Evolutionary conservation across 2,113 vertebrate genomes (phyloP).

Genomic region (Carassius carassius): DNA sequence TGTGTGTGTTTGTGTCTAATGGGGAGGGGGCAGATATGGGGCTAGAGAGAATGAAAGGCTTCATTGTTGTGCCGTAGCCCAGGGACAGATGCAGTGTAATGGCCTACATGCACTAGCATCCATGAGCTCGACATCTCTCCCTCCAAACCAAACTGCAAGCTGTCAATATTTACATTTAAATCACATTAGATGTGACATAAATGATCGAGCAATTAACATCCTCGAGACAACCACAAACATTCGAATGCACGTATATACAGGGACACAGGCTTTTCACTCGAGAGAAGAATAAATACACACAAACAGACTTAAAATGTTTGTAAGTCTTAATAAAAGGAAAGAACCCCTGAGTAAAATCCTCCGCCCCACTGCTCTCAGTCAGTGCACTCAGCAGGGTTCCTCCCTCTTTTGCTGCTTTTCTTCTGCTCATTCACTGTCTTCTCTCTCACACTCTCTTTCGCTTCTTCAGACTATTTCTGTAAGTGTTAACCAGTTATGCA

Average conservation of each 20-base stretch:
- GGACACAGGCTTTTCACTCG: neutral
- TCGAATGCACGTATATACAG: neutral
- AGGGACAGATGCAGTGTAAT: constrained; percentile 40
- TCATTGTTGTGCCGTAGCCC: constrained; percentile 47
- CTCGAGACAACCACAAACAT: neutral
- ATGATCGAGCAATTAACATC: neutral
- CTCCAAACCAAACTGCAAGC: constrained; percentile 10
- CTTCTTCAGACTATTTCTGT: constrained; percentile 47
- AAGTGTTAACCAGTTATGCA: constrained; percentile 46
- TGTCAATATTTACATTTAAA: neutral
- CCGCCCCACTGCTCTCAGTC: constrained; percentile 4
- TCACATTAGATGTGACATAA: constrained; percentile 8
- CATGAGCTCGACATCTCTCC: constrained; percentile 2
- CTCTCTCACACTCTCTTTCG: constrained; percentile 45
- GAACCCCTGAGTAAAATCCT: constrained; percentile 4
- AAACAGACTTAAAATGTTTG: neutral
- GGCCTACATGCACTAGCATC: constrained; percentile 34
- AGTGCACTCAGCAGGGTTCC: constrained; percentile 41
- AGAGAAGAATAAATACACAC: neutral
- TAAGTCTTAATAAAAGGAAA: neutral
- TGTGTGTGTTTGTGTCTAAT: neutral
- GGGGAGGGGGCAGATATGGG: constrained; percentile 26
- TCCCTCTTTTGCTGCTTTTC: constrained; percentile 32
- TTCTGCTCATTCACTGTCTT: constrained; percentile 26
- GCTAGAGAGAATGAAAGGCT: constrained; percentile 44